A percentile compares a stretch with the other conserved stretches of the same genome.
Evolutionary conservation across 2,113 vertebrate genomes (phyloP).

Genomic region (Aspiorhynchus laticeps): DNA sequence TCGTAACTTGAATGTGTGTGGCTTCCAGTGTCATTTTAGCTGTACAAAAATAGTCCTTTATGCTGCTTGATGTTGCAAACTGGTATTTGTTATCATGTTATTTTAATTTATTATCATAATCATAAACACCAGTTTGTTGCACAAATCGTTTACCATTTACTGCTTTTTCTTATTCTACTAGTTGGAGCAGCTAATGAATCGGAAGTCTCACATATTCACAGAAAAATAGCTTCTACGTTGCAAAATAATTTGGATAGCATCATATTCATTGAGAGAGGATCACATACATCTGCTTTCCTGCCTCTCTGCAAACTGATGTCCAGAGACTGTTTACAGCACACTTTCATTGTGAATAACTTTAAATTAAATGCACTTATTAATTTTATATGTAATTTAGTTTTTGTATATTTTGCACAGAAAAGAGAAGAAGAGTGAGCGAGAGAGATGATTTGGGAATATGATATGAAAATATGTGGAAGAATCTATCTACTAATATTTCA

Average conservation of each 20-base stretch:
- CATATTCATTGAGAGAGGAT: not conserved
- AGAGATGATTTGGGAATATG: not conserved
- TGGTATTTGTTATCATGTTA: no score
- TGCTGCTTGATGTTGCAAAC: not conserved
- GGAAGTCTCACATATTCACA: no score
- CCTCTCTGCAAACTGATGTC: not conserved
- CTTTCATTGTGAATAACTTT: not conserved
- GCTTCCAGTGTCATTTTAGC: not conserved
- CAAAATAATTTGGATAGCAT: no score
- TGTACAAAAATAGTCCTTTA: not conserved
- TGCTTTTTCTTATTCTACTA: not conserved
- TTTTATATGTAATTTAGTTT: conserved; percentile 16
- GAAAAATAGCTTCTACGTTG: not conserved
- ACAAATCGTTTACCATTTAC: not conserved
- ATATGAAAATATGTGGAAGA: conserved; percentile 1
- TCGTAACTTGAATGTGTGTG: not conserved
- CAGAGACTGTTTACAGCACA: conserved; percentile 19
- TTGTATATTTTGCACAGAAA: conserved; percentile 14
- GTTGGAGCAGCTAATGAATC: not conserved
- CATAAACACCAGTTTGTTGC: not conserved
- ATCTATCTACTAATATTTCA: conserved; percentile 7
- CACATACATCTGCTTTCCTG: not conserved
- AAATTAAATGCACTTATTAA: conserved; percentile 1
- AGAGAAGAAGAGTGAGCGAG: not conserved
- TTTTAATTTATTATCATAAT: not conserved